Evolutionary conservation across 2,113 vertebrate species (phyloP), one percentile per base, ranked within the genome.

Genomic region (Chelonoidis abingdonii): DNA sequence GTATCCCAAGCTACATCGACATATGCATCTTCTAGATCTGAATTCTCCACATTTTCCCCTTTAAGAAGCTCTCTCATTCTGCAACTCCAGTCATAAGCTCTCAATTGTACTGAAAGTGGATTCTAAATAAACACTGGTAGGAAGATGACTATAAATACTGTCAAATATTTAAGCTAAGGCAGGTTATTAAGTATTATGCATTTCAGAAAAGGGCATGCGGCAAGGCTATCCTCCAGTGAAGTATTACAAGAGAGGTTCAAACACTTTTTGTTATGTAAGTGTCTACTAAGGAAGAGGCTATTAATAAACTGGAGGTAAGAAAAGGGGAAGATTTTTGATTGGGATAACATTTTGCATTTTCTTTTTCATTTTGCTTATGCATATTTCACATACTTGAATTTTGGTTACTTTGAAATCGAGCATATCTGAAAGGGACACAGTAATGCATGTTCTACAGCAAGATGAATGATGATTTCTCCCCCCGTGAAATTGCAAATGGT

Each of bases 101-200:
- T 92, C 97, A 97, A 94, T 96, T 97, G 94, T 97, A 96, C 87
- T 80, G 54, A 92, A 93, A 97, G 97, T 94, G 94, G 90, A 93
- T 94, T 95, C 88, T 98, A 96, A 97, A 97, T 97, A 98, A 98
- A 97, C 95, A 94, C 92, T 92, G 96, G 93, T 75, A 98, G 96
- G 96, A 96, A 96, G 92, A 85, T 95, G 41, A 41, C 41, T 41
- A 41, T 41, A 41, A 41, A 41, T 41, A 41, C 41, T 41, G 41
- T 41, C 41, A 41, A 41, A 41, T 41, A 41, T 41, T 41, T 41
- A 41, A 41, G 41, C 41, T 41, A 41, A 41, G 41, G 91, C 92
- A 95, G 91, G 88, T 95, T 95, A 97, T 97, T 97, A 97, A 96
- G 89, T 83, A 89, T 96, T 94, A 90, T 65, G 80, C 5, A 3